phyloP scores from a whole-genome alignment of 1,140 invertebrate genomes.

The Scaptomyza montana region DNA sequence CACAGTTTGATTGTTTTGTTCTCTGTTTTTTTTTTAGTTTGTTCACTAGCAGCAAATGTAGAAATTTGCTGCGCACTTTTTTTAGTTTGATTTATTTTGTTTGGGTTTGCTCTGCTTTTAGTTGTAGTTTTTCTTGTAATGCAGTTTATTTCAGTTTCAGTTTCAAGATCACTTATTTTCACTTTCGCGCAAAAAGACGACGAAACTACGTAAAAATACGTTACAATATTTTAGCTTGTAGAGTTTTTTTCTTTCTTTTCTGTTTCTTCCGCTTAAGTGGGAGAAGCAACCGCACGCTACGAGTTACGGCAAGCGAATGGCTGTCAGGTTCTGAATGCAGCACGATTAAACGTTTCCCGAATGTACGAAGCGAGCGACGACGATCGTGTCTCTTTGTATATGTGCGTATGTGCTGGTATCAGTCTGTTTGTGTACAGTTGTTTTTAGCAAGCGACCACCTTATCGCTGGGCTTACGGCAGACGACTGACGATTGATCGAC shows the following conservation, averaged over 20 bases:
- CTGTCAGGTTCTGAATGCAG: constrained; percentile 69
- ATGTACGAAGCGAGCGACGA: constrained; percentile 40
- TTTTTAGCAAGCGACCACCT: constrained; percentile 57
- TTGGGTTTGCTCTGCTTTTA: constrained; percentile 18
- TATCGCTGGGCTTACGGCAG: constrained; percentile 78
- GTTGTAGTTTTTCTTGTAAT: constrained; percentile 13
- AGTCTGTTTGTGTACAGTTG: constrained; percentile 8
- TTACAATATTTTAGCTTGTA: constrained; percentile 24
- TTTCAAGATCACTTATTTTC: constrained; percentile 64
- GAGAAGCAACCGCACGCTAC: constrained; percentile 69
- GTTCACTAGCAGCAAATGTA: constrained; percentile 58
- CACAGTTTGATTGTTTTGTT: constrained; percentile 63
- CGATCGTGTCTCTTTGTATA: constrained; percentile 38
- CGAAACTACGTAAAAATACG: constrained; percentile 58
- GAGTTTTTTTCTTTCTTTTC: constrained; percentile 12
- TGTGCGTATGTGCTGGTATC: constrained; percentile 16
- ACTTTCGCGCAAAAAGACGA: constrained; percentile 58
- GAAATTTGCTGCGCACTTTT: constrained; percentile 53
- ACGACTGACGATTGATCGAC: constrained; percentile 83
- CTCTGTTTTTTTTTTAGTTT: constrained; percentile 13
- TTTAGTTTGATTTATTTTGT: constrained; percentile 19
- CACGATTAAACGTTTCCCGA: constrained; percentile 70
- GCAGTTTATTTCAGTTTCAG: constrained; percentile 25
- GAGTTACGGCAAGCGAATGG: constrained; percentile 70
- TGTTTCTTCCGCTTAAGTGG: constrained; percentile 38